phyloP scores from a whole-genome alignment of 2,113 vertebrate species.

The Leptobrachium ailaonicum region DNA sequence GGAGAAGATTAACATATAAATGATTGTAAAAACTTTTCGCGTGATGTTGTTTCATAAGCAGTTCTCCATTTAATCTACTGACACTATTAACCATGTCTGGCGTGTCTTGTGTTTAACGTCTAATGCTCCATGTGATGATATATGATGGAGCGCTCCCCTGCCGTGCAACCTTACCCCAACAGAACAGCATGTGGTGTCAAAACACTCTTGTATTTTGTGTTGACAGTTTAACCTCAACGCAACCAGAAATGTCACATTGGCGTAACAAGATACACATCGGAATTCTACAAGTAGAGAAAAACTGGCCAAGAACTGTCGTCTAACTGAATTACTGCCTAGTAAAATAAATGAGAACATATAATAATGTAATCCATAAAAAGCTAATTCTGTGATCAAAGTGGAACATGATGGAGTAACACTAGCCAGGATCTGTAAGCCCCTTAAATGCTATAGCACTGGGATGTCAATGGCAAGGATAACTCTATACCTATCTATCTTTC shows the following conservation, averaged over 20 bases:
- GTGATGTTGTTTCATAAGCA: too few relatives aligned
- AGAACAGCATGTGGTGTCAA: slow-evolving; percentile 2
- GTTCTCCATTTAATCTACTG: neutral
- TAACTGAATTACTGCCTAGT: neutral
- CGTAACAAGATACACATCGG: neutral
- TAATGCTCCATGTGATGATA: neutral
- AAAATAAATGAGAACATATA: too few relatives aligned
- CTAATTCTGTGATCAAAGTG: too few relatives aligned
- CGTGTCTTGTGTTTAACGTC: neutral
- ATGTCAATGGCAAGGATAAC: too few relatives aligned
- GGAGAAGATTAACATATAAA: too few relatives aligned
- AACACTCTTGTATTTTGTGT: neutral
- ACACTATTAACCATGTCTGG: neutral
- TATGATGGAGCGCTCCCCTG: neutral
- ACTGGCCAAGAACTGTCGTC: neutral
- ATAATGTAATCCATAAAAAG: too few relatives aligned
- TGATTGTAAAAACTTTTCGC: too few relatives aligned
- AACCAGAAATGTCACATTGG: neutral
- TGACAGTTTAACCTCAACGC: neutral
- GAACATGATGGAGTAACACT: too few relatives aligned
- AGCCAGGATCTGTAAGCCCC: too few relatives aligned
- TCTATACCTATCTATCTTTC: too few relatives aligned
- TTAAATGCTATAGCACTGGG: too few relatives aligned
- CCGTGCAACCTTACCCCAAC: neutral
- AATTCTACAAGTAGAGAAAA: neutral